Base-by-base conservation (phyloP, 2,888 invertebrate genomes). In the Eristalis intricaria region DNA sequence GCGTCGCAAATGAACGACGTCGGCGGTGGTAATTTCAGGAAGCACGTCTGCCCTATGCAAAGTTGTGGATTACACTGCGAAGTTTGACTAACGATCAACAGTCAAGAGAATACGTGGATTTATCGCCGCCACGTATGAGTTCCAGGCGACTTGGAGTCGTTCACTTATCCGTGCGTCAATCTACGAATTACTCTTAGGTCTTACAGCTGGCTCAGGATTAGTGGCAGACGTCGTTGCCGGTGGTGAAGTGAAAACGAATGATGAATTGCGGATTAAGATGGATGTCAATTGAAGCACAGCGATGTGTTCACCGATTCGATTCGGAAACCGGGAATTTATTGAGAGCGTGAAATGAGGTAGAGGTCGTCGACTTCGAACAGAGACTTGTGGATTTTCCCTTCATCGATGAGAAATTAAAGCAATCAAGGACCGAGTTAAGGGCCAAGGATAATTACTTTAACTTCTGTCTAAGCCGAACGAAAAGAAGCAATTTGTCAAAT, bases 1-100 rank as follows among this genome's bases (percentile, higher is more conserved):
- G 15, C 19, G 32, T 74, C 66, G 63, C 66, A 83, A 79, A 83
- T 83, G 70, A 65, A 70, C 60, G 56, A 61, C 65, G 50, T 40
- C 65, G 69, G 73, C 35, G 70, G 66, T 86, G 83, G 68, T 83
- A 78, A 87, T 79, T 83, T 71, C 68, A 61, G 35, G 43, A 68
- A 61, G 68, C 78, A 82, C 74, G 63, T 66, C 58, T 68, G 70
- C 50, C 81, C 78, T 70, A 74, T 86, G 85, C 43, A 73, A 64
- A 64, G 64, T 76, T 68, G 38, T 68, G 60, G 70, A 70, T 78
- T 64, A 56, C 69, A 50, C 32, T 32, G 40, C 63, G n/a, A 61
- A 35, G 40, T 40, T 68, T 69, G 38, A 68, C 35, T 35, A 32
- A 38, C 35, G 26, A 22, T 66, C 1, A 61, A 65, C 40, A 15